A percentile compares a stretch with the other conserved stretches of the same genome.
Conservation (phyloP, 2,888 invertebrate genomes). For the Metopia argyrocephala region DNA sequence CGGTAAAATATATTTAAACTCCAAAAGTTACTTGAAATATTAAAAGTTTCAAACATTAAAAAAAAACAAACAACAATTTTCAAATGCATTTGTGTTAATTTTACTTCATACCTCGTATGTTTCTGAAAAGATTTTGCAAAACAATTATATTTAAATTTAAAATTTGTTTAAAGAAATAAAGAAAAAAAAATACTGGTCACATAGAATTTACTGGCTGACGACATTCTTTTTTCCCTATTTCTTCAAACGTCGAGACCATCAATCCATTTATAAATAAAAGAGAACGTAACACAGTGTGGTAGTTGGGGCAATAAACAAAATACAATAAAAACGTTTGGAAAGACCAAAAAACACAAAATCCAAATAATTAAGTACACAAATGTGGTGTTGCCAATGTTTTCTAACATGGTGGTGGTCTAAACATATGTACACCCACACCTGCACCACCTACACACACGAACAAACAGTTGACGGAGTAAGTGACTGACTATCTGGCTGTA, state of each 20-base stretch:
- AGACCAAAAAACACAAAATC: conserved; percentile 53
- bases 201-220: not conserved
- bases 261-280: conserved; percentile 11
- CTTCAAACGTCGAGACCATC: not conserved
- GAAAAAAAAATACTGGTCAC: not conserved
- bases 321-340: conserved; percentile 45
- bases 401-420: conserved; percentile 40
- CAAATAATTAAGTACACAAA: conserved; percentile 56
- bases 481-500: not conserved
- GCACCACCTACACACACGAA: not conserved
- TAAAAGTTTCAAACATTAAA: too few relatives aligned
- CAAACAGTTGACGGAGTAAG: not conserved
- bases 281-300: not conserved
- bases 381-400: conserved; percentile 57
- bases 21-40: too few relatives aligned
- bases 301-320: conserved; percentile 17
- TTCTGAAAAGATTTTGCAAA: not conserved
- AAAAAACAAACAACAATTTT: not conserved
- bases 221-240: not conserved
- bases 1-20: too few relatives aligned
- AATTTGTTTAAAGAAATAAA: not conserved
- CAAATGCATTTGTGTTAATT: not conserved
- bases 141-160: too few relatives aligned
- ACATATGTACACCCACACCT: not conserved
- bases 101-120: not conserved